Percentiles rank a stretch among this genome's conserved stretches.
phyloP scores from a whole-genome alignment of 1,140 invertebrate genomes.

The Nautilus pompilius region DNA sequence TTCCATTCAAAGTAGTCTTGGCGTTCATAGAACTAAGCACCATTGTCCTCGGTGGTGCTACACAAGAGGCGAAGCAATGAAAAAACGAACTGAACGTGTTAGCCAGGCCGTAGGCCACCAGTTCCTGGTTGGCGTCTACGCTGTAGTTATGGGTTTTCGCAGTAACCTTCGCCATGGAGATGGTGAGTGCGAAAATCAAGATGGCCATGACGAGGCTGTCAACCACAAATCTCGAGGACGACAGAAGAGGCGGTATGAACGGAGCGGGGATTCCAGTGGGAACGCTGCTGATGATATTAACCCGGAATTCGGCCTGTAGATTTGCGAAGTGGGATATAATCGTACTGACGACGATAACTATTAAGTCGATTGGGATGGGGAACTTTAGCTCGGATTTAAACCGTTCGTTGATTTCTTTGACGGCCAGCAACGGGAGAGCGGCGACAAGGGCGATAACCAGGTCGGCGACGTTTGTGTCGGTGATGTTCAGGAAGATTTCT shows the following conservation, averaged over 20 bases:
- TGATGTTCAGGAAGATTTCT: constrained; percentile 38
- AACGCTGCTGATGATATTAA: constrained; percentile 54
- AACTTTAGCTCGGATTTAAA: constrained; percentile 66
- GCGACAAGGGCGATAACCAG: constrained; percentile 68
- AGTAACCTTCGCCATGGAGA: constrained; percentile 58
- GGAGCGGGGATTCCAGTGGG: constrained; percentile 48
- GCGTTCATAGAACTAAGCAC: constrained; percentile 40
- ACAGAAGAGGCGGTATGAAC: constrained; percentile 18
- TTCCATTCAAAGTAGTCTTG: constrained; percentile 35
- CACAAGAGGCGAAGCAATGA: constrained; percentile 66
- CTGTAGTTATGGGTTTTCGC: constrained; percentile 56
- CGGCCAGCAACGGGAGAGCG: constrained; percentile 68
- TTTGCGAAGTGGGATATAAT: constrained; percentile 47
- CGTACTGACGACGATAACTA: constrained; percentile 60
- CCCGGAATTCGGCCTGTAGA: constrained; percentile 42
- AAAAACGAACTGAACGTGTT: constrained; percentile 58
- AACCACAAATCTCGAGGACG: no score
- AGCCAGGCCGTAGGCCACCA: constrained; percentile 59
- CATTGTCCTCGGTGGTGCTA: constrained; percentile 78
- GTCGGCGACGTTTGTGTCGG: constrained; percentile 40
- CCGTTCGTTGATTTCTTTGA: constrained; percentile 78
- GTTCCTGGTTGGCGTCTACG: constrained; percentile 57
- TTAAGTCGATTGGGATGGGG: constrained; percentile 81
- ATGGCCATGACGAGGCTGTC: constrained; percentile 52
- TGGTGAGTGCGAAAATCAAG: constrained; percentile 55